phyloP scores from a whole-genome alignment of 1,140 invertebrate species.

The Phymorhynchus buccinoides region DNA sequence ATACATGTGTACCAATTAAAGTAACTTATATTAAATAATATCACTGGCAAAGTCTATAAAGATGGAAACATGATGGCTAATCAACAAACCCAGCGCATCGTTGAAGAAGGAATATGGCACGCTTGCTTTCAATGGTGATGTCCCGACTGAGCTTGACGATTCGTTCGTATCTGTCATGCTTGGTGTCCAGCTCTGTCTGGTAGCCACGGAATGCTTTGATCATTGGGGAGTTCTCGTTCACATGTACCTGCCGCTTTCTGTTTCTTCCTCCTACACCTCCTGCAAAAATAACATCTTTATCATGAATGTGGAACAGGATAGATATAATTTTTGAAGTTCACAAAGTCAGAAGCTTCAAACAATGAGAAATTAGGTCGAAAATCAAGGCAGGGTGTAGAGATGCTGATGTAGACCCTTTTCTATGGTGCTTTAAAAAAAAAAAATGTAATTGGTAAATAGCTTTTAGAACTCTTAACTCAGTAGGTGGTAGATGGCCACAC shows the following conservation, averaged over 20 bases:
- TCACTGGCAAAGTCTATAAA: background rate
- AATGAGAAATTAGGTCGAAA: no score
- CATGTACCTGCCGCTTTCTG: background rate
- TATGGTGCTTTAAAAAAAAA: no score
- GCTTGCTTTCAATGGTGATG: constrained; percentile 93
- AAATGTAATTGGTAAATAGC: no score
- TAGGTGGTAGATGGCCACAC: no score
- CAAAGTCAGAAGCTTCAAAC: no score
- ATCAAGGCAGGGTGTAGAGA: no score
- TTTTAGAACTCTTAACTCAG: no score
- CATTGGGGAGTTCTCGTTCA: constrained; percentile 57
- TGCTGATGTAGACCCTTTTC: no score
- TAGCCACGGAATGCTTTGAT: constrained; percentile 81
- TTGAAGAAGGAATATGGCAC: constrained; percentile 90
- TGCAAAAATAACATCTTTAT: background rate
- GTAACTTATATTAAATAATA: no score
- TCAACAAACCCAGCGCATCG: constrained; percentile 76
- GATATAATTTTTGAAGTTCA: background rate
- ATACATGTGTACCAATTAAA: background rate
- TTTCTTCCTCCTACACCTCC: background rate
- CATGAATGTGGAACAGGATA: background rate
- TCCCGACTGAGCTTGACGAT: constrained; percentile 88
- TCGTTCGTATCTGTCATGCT: constrained; percentile 88
- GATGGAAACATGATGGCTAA: background rate
- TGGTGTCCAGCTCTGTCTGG: constrained; percentile 82